Evolutionary conservation across 2,113 vertebrate genomes (phyloP), one percentile per base, ranked within the genome.

Genomic region (Madoqua kirkii): DNA sequence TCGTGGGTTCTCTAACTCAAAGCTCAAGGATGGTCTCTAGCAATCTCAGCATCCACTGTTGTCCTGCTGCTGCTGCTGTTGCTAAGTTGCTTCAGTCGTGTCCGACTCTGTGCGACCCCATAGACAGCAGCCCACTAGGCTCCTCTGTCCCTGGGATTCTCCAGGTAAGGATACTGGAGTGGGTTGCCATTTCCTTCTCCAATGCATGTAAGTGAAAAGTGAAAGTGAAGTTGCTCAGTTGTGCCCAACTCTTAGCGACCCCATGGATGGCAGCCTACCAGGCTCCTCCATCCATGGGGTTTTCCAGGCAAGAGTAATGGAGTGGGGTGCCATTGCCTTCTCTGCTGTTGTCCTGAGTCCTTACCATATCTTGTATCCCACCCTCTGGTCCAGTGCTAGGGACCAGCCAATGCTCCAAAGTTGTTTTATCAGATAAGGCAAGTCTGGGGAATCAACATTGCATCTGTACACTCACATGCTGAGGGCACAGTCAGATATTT

Each of bases 191-290:
- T 67, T 67, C 64, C 33, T 67, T 10, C 64, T 36, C 33, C 17
- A 36, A 5, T 36, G n/a, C 33, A 10, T 36, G n/a, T 36, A 67
- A 67, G 64, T 67, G 64, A 67, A 67, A 21, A 36, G 33, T 36
- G 17, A 71, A 71, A 71, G 17, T 21, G 64, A 71, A 36, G 64
- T 36, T 5, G 5, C 33, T 36, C 64, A 10, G 33, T 67, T 2
- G 17, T 36, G 17, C 9, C n/a, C 0, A 4, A 71, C 17, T 36
- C 4, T n/a, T n/a, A 21, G 64, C 1, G 4, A 71, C 64, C n/a
- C 9, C 17, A 71, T 5, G n/a, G 64, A 36, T n/a, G 5, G 8
- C 17, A 5, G n/a, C 64, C 64, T 3, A 21, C 64, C 17, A 71
- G n/a, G n/a, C 64, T 67, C 9, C 64, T 67, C 17, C 1, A 0